Evolutionary conservation across 2,113 vertebrate genomes (phyloP).

Genomic region (Lucifuga dentata): DNA sequence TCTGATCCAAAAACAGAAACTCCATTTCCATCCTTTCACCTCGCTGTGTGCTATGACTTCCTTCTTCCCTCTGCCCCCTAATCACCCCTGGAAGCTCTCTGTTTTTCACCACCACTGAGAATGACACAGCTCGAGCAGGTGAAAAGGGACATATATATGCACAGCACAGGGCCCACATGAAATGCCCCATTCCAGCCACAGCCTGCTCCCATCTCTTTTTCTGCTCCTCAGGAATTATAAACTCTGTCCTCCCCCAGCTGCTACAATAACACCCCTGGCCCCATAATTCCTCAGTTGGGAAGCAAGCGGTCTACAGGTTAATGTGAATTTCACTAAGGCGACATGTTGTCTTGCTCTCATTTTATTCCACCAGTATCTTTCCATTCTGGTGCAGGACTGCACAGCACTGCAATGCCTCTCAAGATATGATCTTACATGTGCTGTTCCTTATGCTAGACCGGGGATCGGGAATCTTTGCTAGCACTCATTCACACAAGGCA

Average conservation of each 20-base stretch:
- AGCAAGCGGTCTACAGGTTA: conserved; percentile 62
- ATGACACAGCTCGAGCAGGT: conserved; percentile 46
- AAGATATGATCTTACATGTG: conserved; percentile 60
- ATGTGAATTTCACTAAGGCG: conserved; percentile 59
- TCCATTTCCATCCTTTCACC: conserved; percentile 54
- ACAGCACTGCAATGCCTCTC: conserved; percentile 39
- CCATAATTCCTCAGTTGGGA: conserved; percentile 71
- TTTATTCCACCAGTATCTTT: conserved; percentile 42
- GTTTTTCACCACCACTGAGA: conserved; percentile 31
- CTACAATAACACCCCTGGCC: conserved; percentile 63
- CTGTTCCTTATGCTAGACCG: conserved; percentile 50
- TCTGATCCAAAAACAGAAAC: conserved; percentile 65
- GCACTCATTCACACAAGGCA: conserved; percentile 65
- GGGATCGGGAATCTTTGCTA: conserved; percentile 63
- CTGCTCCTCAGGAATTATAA: conserved; percentile 44
- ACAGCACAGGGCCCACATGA: conserved; percentile 51
- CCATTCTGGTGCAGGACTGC: background rate
- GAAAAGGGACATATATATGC: conserved; percentile 26
- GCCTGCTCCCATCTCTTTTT: conserved; percentile 29
- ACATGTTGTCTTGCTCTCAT: conserved; percentile 49
- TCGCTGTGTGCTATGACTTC: conserved; percentile 38
- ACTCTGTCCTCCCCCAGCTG: conserved; percentile 49
- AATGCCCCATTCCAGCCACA: conserved; percentile 40
- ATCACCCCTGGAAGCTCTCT: conserved; percentile 60
- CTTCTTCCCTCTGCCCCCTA: conserved; percentile 28